These are phyloP conservation scores for Triplophysa bombifrons DNA, from an alignment of 2,797 vertebrate genomes.

Conservation along the genomic window DNA sequence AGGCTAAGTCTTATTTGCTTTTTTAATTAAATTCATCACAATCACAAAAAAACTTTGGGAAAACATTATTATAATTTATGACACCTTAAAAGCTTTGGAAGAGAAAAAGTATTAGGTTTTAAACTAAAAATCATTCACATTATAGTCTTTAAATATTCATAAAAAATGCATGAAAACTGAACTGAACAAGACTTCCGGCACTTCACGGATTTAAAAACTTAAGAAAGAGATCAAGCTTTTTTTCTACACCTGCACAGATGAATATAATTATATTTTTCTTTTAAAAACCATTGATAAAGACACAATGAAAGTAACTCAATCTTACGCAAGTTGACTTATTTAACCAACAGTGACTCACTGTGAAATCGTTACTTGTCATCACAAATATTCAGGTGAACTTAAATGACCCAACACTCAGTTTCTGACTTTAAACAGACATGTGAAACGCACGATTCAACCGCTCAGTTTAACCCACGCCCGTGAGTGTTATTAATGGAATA, in stretches of 20 bases:
- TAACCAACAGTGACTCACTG: conserved; percentile 22
- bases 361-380: not conserved
- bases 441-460: not conserved
- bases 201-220: not conserved
- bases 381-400: conserved; percentile 20
- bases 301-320: not conserved
- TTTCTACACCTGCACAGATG: not conserved
- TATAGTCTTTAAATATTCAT: not conserved
- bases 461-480: not conserved
- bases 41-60: too few relatives aligned
- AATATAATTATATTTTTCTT: too few relatives aligned
- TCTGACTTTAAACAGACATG: conserved; percentile 10
- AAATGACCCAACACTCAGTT: conserved; percentile 4
- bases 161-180: not conserved
- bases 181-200: not conserved
- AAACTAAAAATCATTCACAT: too few relatives aligned
- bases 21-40: too few relatives aligned
- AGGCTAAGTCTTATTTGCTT: too few relatives aligned
- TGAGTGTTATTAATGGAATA: conserved; percentile 11
- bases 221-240: not conserved
- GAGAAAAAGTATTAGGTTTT: too few relatives aligned
- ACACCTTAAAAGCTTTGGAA: too few relatives aligned
- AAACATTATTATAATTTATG: too few relatives aligned
- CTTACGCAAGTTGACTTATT: conserved; percentile 1
- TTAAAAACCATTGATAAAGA: not conserved